Conservation (phyloP, 2,797 vertebrate species). For the Schizopygopsis pylzovi region DNA sequence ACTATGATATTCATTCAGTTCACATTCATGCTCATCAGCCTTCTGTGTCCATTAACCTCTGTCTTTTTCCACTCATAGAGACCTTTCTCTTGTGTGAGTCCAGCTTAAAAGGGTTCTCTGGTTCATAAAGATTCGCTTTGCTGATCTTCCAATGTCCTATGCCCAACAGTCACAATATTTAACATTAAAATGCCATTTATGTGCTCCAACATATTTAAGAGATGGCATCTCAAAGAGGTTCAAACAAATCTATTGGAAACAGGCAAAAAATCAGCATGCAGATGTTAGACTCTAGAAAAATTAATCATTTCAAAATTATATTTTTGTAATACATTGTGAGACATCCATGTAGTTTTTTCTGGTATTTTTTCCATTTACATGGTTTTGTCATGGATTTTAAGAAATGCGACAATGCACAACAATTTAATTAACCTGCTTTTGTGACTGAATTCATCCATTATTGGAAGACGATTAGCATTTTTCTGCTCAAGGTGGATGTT, state of each 20-base stretch:
- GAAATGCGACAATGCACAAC: slow-evolving; percentile 67
- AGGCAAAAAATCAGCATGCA: neutral
- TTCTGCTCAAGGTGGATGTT: slow-evolving; percentile 65
- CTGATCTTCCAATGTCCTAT: slow-evolving; percentile 13
- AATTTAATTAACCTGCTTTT: slow-evolving; percentile 72
- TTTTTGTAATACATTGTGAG: slow-evolving; percentile 49
- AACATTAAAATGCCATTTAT: slow-evolving; percentile 38
- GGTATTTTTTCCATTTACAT: slow-evolving; percentile 52
- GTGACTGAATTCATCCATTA: slow-evolving; percentile 62
- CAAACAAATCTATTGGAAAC: slow-evolving; percentile 41
- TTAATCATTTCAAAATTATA: neutral
- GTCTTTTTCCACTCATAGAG: slow-evolving; percentile 20
- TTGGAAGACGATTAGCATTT: slow-evolving; percentile 73
- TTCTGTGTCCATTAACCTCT: slow-evolving; percentile 14
- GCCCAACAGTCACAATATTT: slow-evolving; percentile 25
- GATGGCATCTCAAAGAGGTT: slow-evolving; percentile 36
- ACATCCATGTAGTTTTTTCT: slow-evolving; percentile 39
- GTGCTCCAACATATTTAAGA: neutral
- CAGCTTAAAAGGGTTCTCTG: slow-evolving; percentile 55
- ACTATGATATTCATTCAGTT: neutral
- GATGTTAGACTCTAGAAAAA: no score
- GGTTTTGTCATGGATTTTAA: slow-evolving; percentile 71
- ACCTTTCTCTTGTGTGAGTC: slow-evolving; percentile 48
- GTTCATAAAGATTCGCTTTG: slow-evolving; percentile 27
- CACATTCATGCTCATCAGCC: neutral